These are phyloP conservation scores for Emydoidea blandingii DNA, from an alignment of 2,797 vertebrate genomes.

Conservation along the genomic window DNA sequence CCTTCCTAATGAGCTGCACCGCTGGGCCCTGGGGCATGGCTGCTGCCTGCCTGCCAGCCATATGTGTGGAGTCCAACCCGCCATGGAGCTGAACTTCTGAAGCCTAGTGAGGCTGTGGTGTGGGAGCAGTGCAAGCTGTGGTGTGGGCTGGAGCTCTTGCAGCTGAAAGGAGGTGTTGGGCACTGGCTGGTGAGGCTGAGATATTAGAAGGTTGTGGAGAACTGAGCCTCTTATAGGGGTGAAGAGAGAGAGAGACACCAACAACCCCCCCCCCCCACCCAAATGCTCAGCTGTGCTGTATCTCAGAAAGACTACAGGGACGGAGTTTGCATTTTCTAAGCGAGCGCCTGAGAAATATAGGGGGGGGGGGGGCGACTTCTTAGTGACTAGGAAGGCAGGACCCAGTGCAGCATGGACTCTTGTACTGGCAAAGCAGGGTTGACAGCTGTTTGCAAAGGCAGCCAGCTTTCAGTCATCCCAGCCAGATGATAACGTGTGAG, in stretches of 20 bases:
- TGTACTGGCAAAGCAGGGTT: background rate
- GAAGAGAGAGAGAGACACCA: background rate
- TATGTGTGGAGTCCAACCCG: accelerated
- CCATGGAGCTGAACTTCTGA: background rate
- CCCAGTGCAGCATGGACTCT: background rate
- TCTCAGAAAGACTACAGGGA: background rate
- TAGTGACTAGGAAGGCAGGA: slow-evolving; percentile 7
- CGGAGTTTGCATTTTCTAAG: background rate
- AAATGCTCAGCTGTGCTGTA: background rate
- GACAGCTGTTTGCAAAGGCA: background rate
- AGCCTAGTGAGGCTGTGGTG: background rate
- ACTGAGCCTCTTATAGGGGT: background rate
- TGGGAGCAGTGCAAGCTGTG: accelerated
- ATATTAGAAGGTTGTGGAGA: background rate
- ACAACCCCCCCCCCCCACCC: background rate
- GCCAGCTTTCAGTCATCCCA: background rate
- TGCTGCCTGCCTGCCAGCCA: background rate
- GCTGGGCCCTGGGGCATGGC: accelerated
- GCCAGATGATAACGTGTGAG: background rate
- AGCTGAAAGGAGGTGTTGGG: accelerated
- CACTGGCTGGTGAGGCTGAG: background rate
- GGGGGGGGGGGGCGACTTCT: background rate
- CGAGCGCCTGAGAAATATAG: background rate
- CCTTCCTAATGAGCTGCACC: background rate
- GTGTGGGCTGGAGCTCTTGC: background rate